Conservation (phyloP, 2,113 vertebrate species). For the Corythoichthys haematopterus region DNA sequence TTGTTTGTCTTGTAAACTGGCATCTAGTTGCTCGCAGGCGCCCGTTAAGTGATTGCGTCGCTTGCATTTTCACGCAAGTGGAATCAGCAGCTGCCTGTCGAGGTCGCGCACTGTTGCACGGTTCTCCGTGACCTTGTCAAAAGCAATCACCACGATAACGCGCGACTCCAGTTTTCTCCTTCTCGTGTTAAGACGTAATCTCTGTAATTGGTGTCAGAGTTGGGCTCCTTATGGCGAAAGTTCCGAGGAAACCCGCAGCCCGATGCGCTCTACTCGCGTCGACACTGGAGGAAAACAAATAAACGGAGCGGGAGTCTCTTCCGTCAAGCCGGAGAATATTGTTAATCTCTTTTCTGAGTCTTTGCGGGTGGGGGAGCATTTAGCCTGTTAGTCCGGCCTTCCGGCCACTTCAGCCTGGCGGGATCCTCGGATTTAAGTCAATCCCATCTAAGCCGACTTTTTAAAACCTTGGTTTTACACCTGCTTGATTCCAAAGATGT, state of each 20-base stretch:
- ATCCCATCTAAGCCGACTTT: slow-evolving; percentile 41
- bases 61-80: slow-evolving; percentile 12
- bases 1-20: neutral
- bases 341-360: slow-evolving; percentile 67
- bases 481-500: slow-evolving; percentile 25
- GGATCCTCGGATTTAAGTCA: slow-evolving; percentile 55
- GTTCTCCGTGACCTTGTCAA: slow-evolving; percentile 84
- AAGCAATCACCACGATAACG: slow-evolving; percentile 80
- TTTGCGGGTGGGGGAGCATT: slow-evolving; percentile 62
- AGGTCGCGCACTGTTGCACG: slow-evolving; percentile 77
- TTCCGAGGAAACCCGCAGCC: slow-evolving; percentile 83
- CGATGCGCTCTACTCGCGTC: slow-evolving; percentile 77
- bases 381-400: slow-evolving; percentile 66
- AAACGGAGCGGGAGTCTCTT: slow-evolving; percentile 76
- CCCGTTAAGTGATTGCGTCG: neutral
- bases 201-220: slow-evolving; percentile 94
- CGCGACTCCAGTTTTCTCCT: slow-evolving; percentile 76
- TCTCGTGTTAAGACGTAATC: slow-evolving; percentile 92
- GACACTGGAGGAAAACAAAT: slow-evolving; percentile 69
- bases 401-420: slow-evolving; percentile 70
- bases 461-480: slow-evolving; percentile 38
- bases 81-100: slow-evolving; percentile 48
- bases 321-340: slow-evolving; percentile 77
- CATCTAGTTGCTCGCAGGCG: neutral
- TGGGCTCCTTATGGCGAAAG: slow-evolving; percentile 81